Evolutionary conservation across 2,113 vertebrate species (phyloP).

Genomic region (Dromaius novaehollandiae): DNA sequence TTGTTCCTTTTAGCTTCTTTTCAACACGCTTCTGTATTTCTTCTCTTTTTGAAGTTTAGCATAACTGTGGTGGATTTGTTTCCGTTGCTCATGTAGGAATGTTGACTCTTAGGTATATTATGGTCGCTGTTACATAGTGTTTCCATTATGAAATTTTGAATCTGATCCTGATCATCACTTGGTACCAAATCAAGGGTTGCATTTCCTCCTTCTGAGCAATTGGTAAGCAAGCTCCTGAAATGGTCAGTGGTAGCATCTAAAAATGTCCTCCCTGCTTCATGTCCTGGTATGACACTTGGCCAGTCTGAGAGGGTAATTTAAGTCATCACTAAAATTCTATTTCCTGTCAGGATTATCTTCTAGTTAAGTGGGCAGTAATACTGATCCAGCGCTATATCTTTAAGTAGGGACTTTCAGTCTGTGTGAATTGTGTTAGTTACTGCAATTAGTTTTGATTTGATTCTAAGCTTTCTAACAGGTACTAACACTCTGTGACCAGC

Average conservation of each 20-base stretch:
- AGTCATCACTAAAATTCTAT: not conserved
- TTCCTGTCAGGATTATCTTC: slow-evolving; percentile 10
- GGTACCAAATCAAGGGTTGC: not conserved
- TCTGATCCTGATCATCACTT: slow-evolving; percentile 31
- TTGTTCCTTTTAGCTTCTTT: not conserved
- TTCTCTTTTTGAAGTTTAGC: not conserved
- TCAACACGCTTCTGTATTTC: not conserved
- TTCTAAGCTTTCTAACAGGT: not conserved
- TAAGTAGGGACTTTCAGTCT: not conserved
- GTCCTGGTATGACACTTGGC: slow-evolving; percentile 11
- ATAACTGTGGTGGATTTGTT: not conserved
- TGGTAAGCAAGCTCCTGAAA: slow-evolving; percentile 16
- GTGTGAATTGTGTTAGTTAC: not conserved
- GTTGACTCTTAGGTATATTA: not conserved
- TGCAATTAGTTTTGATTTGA: not conserved
- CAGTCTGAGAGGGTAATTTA: accelerated
- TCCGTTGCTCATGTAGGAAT: not conserved
- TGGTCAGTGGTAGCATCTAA: slow-evolving; percentile 38
- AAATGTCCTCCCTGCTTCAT: not conserved
- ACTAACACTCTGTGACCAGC: not conserved
- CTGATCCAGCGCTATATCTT: not conserved
- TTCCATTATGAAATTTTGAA: slow-evolving; percentile 56
- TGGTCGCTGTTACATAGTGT: slow-evolving; percentile 17
- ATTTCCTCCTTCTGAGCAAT: slow-evolving; percentile 33
- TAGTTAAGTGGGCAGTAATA: not conserved